Conservation (phyloP, 2,888 invertebrate species). For the Oligia latruncula region DNA sequence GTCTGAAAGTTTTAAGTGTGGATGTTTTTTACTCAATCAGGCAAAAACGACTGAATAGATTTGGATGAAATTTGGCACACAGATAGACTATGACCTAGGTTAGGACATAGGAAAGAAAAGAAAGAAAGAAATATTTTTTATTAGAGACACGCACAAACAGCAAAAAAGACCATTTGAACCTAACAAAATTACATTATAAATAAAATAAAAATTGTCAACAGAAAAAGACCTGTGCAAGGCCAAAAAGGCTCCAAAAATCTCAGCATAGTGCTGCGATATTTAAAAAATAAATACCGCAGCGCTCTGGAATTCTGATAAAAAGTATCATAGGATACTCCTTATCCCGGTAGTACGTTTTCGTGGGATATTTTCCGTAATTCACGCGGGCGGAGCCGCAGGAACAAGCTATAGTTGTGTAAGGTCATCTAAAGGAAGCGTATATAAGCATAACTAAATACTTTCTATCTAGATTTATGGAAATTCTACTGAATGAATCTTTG, state of each 20-base stretch:
- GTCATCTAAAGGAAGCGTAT: constrained; percentile 9
- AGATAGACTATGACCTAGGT: neutral
- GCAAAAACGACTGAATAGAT: neutral
- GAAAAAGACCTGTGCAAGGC: no score
- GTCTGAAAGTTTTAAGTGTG: neutral
- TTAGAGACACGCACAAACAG: no score
- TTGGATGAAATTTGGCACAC: neutral
- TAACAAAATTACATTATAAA: no score
- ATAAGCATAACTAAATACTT: constrained; percentile 37
- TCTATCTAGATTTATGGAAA: constrained; percentile 17
- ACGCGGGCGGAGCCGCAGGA: neutral
- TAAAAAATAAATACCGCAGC: no score
- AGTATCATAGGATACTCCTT: neutral
- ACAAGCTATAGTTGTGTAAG: neutral
- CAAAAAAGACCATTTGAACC: no score
- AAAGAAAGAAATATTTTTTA: no score
- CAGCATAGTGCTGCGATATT: no score
- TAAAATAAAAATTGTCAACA: no score
- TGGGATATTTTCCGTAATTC: neutral
- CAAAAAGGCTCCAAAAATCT: no score
- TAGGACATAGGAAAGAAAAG: neutral
- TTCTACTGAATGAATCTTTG: constrained; percentile 12
- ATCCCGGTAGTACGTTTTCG: neutral
- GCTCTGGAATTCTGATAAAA: no score
- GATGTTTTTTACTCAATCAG: neutral